Evolutionary conservation across 1,140 invertebrate species (phyloP), one percentile per base, ranked within the genome.

Genomic region (Ectropis grisescens): DNA sequence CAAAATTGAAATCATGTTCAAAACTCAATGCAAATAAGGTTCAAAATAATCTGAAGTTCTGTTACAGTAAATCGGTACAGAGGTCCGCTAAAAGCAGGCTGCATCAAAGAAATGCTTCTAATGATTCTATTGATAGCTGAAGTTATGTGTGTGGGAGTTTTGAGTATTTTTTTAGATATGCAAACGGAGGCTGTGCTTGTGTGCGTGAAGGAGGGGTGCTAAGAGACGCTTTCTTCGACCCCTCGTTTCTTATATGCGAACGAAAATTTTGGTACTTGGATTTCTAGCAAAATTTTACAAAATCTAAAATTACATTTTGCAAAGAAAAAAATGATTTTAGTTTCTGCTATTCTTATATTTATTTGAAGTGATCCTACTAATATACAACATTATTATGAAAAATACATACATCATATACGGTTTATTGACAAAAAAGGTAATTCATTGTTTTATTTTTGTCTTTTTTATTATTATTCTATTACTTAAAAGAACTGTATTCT

Each of bases 101-200:
- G 60, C 67, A 60, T 79, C 69, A 79, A 76, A 79, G 74, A 79
- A 79, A 76, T 71, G 61, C 65, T 52, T 79, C 71, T 79, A 76
- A 79, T 76, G 74, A 79, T 62, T 72, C 59, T 76, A 79, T 79
- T 74, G 71, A 71, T 79, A 70, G 66, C 62, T 64, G 37, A 43
- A 49, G 33, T 39, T 62, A 65, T 68, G 41, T 64, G 52, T 72
- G 53, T 71, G 59, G 71, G 58, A 59, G 44, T 43, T 45, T 51
- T 34, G 46, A 61, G 58, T 66, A 66, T 71, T 75, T 79, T 74
- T 72, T 60, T 68, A 58, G 60, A 61, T 57, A 60, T 45, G 51
- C 53, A 57, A 55, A 55, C 47, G 37, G 25, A 22, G 32, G 37
- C 8, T 16, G 25, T 33, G 29, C 42, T 62, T 71, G 64, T 74